Conservation (phyloP, 2,888 invertebrate genomes). For the Pammene fasciana region DNA sequence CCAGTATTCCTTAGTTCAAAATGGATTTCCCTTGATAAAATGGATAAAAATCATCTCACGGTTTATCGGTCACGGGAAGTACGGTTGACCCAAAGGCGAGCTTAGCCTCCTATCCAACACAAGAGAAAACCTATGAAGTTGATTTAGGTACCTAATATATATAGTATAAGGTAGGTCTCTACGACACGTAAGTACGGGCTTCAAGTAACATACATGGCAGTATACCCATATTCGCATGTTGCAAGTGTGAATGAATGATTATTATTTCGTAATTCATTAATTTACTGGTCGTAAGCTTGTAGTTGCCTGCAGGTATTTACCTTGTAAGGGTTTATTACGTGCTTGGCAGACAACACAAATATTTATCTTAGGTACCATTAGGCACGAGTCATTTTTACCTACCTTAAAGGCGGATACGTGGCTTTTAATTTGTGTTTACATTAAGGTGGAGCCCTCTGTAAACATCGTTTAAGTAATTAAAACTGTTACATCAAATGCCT, state of each 20-base stretch:
- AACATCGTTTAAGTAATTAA: conserved; percentile 54
- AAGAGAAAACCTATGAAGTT: too few species aligned
- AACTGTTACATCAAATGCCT: conserved; percentile 37
- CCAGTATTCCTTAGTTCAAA: too few species aligned
- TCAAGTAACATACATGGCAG: background rate
- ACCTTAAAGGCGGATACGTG: conserved; percentile 31
- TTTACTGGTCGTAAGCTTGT: conserved; percentile 18
- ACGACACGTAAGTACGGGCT: background rate
- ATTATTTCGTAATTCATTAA: conserved; percentile 30
- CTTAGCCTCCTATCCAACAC: too few species aligned
- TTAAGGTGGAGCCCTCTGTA: conserved; percentile 49
- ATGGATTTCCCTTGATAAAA: too few species aligned
- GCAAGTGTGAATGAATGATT: conserved; percentile 34
- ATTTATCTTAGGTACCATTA: conserved; percentile 37
- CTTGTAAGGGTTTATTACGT: conserved; percentile 35
- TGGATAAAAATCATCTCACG: too few species aligned
- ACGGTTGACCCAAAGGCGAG: too few species aligned
- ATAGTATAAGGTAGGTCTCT: too few species aligned
- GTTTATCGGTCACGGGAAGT: too few species aligned
- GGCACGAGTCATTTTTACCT: conserved; percentile 29
- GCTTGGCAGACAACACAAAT: conserved; percentile 36
- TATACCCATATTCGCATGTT: conserved; percentile 15
- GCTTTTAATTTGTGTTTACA: conserved; percentile 41
- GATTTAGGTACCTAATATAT: too few species aligned
- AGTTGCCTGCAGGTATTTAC: conserved; percentile 15